These are phyloP conservation scores for Siniperca undulata DNA, from an alignment of 2,797 vertebrate genomes.

Conservation along the genomic window DNA sequence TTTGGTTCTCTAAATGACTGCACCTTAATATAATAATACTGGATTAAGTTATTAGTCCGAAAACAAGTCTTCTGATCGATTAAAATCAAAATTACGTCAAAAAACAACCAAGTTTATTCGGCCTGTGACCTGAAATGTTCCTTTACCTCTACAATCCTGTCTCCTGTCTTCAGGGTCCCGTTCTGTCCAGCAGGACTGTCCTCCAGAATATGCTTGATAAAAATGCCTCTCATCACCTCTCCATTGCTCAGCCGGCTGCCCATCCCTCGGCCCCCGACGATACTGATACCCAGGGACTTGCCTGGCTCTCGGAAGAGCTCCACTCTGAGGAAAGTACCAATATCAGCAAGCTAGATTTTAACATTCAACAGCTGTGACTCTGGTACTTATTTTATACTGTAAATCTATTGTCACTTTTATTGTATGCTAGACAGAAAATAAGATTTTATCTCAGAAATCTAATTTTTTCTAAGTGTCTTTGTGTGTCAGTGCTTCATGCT, in stretches of 20 bases:
- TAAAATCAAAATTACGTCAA: background rate
- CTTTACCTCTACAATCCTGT: slow-evolving; percentile 95
- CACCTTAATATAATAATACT: background rate
- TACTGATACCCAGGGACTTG: slow-evolving; percentile 98
- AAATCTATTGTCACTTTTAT: background rate
- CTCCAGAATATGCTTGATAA: slow-evolving; percentile 97
- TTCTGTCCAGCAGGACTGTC: slow-evolving; percentile 97
- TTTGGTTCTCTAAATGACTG: background rate
- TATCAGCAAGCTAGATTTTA: slow-evolving; percentile 3
- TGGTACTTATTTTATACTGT: slow-evolving; percentile 5
- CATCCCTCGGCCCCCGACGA: slow-evolving; percentile 98
- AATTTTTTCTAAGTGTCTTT: background rate
- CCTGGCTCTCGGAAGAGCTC: slow-evolving; percentile 94
- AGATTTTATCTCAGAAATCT: background rate
- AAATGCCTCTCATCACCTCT: slow-evolving; percentile 98
- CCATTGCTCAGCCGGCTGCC: slow-evolving; percentile 96
- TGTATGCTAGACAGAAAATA: background rate
- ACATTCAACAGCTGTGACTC: slow-evolving; percentile 17
- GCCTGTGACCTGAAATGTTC: background rate
- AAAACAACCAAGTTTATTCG: background rate
- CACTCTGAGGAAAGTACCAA: slow-evolving; percentile 84
- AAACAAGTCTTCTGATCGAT: background rate
- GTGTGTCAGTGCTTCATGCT: background rate
- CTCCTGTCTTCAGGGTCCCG: slow-evolving; percentile 95
- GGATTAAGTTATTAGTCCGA: background rate